phyloP scores from a whole-genome alignment of 1,140 invertebrate genomes.

The Eurosta solidaginis region DNA sequence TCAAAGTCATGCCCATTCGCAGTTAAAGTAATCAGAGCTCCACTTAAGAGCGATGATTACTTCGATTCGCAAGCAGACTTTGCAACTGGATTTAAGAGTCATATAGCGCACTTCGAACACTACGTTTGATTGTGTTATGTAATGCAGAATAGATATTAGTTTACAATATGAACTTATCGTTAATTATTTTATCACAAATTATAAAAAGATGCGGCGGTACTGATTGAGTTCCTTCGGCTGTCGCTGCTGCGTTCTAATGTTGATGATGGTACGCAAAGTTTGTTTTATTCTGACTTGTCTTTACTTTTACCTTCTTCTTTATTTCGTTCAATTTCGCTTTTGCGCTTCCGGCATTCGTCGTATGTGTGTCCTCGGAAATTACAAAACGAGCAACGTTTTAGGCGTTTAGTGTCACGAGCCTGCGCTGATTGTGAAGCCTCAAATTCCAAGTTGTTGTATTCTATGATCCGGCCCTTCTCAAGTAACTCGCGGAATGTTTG shows the following conservation, averaged over 20 bases:
- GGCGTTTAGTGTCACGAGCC: not conserved
- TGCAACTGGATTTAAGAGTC: not conserved
- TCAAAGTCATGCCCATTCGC: not conserved
- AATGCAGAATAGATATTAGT: not conserved
- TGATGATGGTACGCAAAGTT: not conserved
- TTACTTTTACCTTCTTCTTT: not conserved
- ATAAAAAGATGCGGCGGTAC: too few species aligned
- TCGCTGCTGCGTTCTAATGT: not conserved
- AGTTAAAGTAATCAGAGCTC: not conserved
- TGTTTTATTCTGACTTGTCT: not conserved
- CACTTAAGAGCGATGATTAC: not conserved
- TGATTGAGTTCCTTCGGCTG: too few species aligned
- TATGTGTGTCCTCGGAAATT: conserved; percentile 33
- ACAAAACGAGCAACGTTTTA: conserved; percentile 33
- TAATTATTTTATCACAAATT: not conserved
- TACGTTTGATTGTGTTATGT: not conserved
- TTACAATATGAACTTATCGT: not conserved
- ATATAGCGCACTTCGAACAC: not conserved
- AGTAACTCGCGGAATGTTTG: conserved; percentile 48
- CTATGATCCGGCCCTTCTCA: conserved; percentile 45
- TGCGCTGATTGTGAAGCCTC: not conserved
- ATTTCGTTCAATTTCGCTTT: not conserved
- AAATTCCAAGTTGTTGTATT: conserved; percentile 37
- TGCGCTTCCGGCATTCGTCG: conserved; percentile 33
- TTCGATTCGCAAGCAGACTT: not conserved